Evolutionary conservation across 1,140 invertebrate genomes (phyloP), one percentile per base, ranked within the genome.

Genomic region (Leptonema lineaticorne): DNA sequence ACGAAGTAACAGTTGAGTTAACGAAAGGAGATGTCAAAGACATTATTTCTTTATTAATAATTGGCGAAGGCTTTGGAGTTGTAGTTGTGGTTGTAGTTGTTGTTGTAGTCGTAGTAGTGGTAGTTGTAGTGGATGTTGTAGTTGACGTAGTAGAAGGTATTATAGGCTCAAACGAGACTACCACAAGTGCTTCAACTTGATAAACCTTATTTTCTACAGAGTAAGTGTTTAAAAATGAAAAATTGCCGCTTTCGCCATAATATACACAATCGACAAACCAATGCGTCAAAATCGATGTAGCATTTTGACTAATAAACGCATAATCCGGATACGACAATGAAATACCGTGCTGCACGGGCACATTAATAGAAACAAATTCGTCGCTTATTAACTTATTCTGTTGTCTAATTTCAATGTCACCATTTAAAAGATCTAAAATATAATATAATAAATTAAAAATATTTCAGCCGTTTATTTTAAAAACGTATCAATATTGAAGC

Each of bases 221-320:
- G 75, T 90, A 92, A 73, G 86, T 88, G 67, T 85, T 86, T 58
- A 77, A 74, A 68, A 90, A 87, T 22, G 80, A 77, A 28, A 86
- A 84, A 76, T 88, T 83, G 56, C 79, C 80, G 0, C 87, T 86
- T 65, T 84, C 77, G 37, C 89, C 90, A 65, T 89, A 84, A 78
- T 88, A 89, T 70, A 84, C 80, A 74, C 90, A 93, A 75, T 92
- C 87, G 46, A 92, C 82, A 74, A 92, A 92, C 91, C 91, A 93
- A 75, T 86, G 91, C 8, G 88, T 88, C 18, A 84, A 76, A 14
- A 90, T 78, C 22, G 82, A 82, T 7, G 87, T 88, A 1, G 89
- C 85, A 72, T 86, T 86, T 18, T 82, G 76, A 11, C 78, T 81
- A 18, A 91, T 73, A 75, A 84, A 90, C 41, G 84, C 74, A 30